Conservation (phyloP, 2,113 vertebrate species). For the Grantiella picta region DNA sequence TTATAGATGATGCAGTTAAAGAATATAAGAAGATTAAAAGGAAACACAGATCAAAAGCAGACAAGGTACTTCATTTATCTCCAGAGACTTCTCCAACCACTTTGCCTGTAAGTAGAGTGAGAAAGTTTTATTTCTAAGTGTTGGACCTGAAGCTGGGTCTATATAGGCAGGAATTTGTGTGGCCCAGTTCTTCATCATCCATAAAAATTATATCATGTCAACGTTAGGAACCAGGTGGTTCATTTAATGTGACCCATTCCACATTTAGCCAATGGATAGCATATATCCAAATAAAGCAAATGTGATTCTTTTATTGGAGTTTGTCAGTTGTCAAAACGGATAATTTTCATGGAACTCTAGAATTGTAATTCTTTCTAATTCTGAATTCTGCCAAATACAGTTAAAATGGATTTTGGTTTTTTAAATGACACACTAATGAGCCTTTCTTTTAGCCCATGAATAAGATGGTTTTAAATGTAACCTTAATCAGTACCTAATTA, state of each 20-base stretch:
- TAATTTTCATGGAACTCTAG: background rate
- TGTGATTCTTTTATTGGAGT: background rate
- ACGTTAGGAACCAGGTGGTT: background rate
- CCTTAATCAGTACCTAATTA: background rate
- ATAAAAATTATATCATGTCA: background rate
- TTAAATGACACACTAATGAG: background rate
- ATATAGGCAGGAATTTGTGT: background rate
- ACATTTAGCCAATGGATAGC: background rate
- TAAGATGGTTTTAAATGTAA: background rate
- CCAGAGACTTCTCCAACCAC: background rate
- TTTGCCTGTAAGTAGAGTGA: constrained; percentile 37
- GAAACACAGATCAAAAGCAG: constrained; percentile 7
- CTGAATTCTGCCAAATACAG: background rate
- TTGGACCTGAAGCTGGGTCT: background rate
- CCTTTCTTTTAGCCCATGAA: background rate
- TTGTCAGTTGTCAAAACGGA: background rate
- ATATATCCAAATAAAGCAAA: background rate
- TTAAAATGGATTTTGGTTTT: background rate
- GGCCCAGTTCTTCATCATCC: background rate
- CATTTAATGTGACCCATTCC: background rate
- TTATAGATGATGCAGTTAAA: constrained; percentile 37
- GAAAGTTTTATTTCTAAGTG: background rate
- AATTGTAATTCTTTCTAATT: background rate
- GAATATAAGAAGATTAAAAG: constrained; percentile 59
- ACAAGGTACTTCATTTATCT: background rate